Conservation (phyloP, 2,797 vertebrate genomes). For the Hippopotamyrus pictus region DNA sequence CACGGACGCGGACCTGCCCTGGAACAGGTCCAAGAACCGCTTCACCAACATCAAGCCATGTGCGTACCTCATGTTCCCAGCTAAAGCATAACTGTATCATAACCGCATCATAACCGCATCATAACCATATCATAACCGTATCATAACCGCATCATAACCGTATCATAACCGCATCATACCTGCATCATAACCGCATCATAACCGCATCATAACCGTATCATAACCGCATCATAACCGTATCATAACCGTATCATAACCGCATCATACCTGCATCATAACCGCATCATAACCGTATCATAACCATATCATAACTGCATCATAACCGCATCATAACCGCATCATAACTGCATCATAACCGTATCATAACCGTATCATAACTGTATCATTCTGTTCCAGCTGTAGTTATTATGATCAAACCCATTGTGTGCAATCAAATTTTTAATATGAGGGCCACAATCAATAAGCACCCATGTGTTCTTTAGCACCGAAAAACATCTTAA, state of each 20-base stretch:
- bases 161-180: too few relatives aligned
- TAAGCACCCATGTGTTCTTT: background rate
- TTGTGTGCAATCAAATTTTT: background rate
- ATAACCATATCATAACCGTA: too few relatives aligned
- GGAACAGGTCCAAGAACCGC: slow-evolving; percentile 75
- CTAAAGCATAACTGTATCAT: background rate
- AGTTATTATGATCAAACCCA: background rate
- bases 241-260: too few relatives aligned
- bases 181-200: too few relatives aligned
- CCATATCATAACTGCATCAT: background rate
- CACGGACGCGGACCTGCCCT: slow-evolving; percentile 62
- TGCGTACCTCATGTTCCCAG: slow-evolving; percentile 51
- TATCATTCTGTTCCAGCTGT: background rate
- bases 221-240: too few relatives aligned
- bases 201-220: too few relatives aligned
- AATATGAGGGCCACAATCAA: background rate
- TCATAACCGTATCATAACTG: background rate
- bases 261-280: too few relatives aligned
- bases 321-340: background rate
- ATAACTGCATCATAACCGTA: background rate
- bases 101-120: background rate
- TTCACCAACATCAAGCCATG: slow-evolving; percentile 76
- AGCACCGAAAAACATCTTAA: background rate
- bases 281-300: background rate
- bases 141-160: too few relatives aligned